Evolutionary conservation across 2,113 vertebrate species (phyloP), one percentile per base, ranked within the genome.

Genomic region (Symphodus melops): DNA sequence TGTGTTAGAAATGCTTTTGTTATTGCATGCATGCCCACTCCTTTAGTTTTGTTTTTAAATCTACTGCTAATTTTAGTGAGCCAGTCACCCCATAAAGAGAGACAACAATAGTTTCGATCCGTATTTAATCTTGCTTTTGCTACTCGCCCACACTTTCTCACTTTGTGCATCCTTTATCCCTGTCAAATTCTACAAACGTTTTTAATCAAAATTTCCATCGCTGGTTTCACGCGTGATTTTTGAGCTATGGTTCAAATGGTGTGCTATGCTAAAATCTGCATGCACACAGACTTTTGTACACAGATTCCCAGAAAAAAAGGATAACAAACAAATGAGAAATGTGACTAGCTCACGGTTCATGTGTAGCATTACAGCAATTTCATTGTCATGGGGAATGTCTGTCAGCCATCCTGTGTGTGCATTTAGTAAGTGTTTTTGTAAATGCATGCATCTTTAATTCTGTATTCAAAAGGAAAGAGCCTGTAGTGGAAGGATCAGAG

Each of bases 141-240:
- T 41, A 8, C 20, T 66, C 63, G 17, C 82, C 83, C 64, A 86
- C 83, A 71, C 64, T 55, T 73, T 78, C 53, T 84, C 65, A 21
- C 16, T 12, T 46, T 23, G 66, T 8, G 58, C 77, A 44, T 39
- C 19, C 20, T 51, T 25, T 5, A 5, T 16, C 44, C 14, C 44
- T 67, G 14, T 48, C 42, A 14, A 16, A 11, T 41, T 41, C 39
- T 9, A 41, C 39, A 41, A 44, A 9, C 70, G 52, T 49, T 51
- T 41, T 51, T 36, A 37, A 65, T 64, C 49, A 75, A 74, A 81
- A 68, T 77, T 81, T 84, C 79, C 76, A 74, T 75, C 5, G 0
- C 9, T 14, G n/a, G 48, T 73, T 77, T 75, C 68, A 68, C 14
- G 10, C 7, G 17, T 14, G 25, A 8, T 25, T 6, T 72, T 55